phyloP scores from a whole-genome alignment of 2,888 invertebrate genomes.

The Melangyna quadrimaculata region DNA sequence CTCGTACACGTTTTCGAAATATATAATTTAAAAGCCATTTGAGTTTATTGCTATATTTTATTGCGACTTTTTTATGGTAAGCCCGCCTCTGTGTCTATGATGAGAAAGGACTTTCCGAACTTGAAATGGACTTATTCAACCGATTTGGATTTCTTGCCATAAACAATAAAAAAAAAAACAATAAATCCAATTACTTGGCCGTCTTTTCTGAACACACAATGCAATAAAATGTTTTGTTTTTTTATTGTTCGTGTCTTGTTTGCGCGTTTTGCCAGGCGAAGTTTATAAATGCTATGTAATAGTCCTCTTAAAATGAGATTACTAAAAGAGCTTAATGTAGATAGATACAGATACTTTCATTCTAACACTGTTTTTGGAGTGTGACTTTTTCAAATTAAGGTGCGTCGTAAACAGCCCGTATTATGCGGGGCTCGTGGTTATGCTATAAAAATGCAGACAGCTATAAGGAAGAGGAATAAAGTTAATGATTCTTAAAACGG shows the following conservation, averaged over 20 bases:
- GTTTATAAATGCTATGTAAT: conserved; percentile 17
- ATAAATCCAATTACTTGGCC: conserved; percentile 1
- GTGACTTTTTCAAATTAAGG: conserved; percentile 18
- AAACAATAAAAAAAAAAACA: conserved; percentile 25
- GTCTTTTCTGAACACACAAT: neutral
- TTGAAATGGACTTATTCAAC: neutral
- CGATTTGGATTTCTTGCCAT: conserved; percentile 18
- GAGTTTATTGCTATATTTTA: conserved; percentile 44
- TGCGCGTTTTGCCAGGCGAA: neutral
- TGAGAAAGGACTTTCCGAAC: neutral
- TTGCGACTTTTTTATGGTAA: conserved; percentile 33
- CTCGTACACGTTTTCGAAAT: neutral
- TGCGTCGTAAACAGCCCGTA: conserved; percentile 7
- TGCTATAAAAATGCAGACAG: neutral
- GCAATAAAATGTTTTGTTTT: conserved; percentile 8
- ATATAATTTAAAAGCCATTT: conserved; percentile 34
- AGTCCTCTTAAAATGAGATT: conserved; percentile 12
- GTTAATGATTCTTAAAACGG: neutral
- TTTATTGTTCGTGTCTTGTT: too few species aligned
- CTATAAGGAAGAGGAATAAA: neutral
- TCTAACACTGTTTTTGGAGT: neutral
- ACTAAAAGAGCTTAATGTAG: conserved; percentile 4
- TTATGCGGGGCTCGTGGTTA: neutral
- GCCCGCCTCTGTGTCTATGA: neutral
- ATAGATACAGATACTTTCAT: too few species aligned